These are phyloP conservation scores for Premnoplex brunnescens DNA, from an alignment of 2,797 vertebrate genomes.

Conservation along the genomic window DNA sequence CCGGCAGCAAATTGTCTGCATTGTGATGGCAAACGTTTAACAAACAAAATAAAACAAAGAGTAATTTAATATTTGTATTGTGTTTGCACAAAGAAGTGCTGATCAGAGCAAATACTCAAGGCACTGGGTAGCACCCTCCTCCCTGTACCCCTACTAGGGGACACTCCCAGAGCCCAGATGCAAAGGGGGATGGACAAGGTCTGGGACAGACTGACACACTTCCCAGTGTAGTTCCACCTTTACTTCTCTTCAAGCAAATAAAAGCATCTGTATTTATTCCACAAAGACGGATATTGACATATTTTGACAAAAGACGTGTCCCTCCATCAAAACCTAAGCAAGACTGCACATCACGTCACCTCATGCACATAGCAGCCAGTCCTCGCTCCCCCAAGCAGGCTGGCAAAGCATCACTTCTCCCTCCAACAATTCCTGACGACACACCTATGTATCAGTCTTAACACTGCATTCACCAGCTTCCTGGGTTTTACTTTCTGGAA, in stretches of 20 bases:
- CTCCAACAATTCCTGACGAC: not conserved
- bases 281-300: not conserved
- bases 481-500: not conserved
- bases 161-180: not conserved
- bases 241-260: not conserved
- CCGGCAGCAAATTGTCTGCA: constrained; percentile 39
- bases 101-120: fast-evolving
- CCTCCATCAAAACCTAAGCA: not conserved
- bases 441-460: fast-evolving
- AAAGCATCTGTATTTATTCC: not conserved
- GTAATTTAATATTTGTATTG: constrained; percentile 36
- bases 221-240: not conserved
- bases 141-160: fast-evolving
- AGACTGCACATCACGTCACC: fast-evolving
- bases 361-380: fast-evolving
- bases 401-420: not conserved
- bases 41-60: not conserved
- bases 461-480: not conserved
- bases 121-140: not conserved
- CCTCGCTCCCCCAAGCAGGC: fast-evolving
- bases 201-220: not conserved
- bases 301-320: not conserved
- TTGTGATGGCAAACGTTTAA: constrained; percentile 18
- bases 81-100: not conserved
- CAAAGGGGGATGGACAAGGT: fast-evolving